A percentile compares a stretch with the other conserved stretches of the same genome.
phyloP scores from a whole-genome alignment of 2,113 vertebrate species.

The Pyxicephalus adspersus region DNA sequence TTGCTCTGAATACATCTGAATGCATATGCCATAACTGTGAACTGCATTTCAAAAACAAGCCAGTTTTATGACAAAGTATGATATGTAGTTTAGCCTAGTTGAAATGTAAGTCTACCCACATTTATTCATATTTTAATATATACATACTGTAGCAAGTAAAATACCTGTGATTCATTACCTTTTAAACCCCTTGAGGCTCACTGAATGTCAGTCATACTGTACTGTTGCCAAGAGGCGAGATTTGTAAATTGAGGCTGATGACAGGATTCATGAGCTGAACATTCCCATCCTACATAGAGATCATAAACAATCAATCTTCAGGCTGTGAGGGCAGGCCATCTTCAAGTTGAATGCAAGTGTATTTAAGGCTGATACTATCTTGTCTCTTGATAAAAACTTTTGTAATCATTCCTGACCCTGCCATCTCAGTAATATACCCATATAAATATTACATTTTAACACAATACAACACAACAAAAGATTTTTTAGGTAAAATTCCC shows the following conservation, averaged over 20 bases:
- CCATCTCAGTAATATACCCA: slow-evolving; percentile 46
- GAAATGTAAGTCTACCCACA: slow-evolving; percentile 56
- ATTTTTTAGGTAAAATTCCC: slow-evolving; percentile 25
- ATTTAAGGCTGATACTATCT: slow-evolving; percentile 60
- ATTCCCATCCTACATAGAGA: slow-evolving; percentile 63
- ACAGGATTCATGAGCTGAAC: slow-evolving; percentile 63
- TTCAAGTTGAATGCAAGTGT: slow-evolving; percentile 62
- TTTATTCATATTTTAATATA: slow-evolving; percentile 35
- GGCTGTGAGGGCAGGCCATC: slow-evolving; percentile 68
- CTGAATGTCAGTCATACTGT: slow-evolving; percentile 78
- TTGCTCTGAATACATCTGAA: too few species aligned
- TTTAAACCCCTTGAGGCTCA: slow-evolving; percentile 74
- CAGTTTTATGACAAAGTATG: neutral
- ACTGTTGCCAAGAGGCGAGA: slow-evolving; percentile 70
- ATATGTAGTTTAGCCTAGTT: slow-evolving; percentile 47
- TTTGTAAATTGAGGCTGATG: slow-evolving; percentile 71
- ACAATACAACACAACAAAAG: slow-evolving; percentile 15
- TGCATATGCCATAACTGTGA: too few species aligned
- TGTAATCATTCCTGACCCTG: slow-evolving; percentile 65
- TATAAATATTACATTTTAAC: slow-evolving; percentile 49
- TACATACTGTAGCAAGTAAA: slow-evolving; percentile 58
- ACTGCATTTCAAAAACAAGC: neutral
- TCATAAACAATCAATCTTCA: slow-evolving; percentile 73
- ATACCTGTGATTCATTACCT: slow-evolving; percentile 65
- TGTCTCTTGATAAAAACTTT: slow-evolving; percentile 60